Percentiles rank a stretch among this genome's conserved stretches.
Evolutionary conservation across 2,888 invertebrate species (phyloP).

Genomic region (Dryadula phaetusa): DNA sequence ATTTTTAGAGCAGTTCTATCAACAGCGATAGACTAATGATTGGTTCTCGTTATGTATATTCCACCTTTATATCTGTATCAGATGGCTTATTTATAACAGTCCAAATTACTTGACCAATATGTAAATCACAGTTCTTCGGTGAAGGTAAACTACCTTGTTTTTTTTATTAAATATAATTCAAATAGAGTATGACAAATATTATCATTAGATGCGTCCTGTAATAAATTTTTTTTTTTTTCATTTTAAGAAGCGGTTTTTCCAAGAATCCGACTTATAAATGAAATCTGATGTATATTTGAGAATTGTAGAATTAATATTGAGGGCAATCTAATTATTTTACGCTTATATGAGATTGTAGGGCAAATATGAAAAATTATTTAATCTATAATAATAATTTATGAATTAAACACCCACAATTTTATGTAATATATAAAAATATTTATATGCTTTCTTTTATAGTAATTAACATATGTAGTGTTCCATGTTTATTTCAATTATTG

Average conservation of each 20-base stretch:
- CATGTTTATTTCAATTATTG: not conserved
- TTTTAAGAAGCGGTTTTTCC: not conserved
- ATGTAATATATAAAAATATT: no score
- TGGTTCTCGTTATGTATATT: slow-evolving; percentile 35
- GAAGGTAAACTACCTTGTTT: slow-evolving; percentile 61
- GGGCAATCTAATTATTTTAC: no score
- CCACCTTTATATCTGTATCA: slow-evolving; percentile 50
- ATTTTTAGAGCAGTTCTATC: slow-evolving; percentile 47
- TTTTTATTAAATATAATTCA: slow-evolving; percentile 9
- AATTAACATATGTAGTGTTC: not conserved
- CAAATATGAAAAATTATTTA: no score
- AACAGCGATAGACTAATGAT: slow-evolving; percentile 43
- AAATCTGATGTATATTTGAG: not conserved
- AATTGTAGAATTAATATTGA: not conserved
- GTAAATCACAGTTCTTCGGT: slow-evolving; percentile 47
- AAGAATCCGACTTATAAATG: not conserved
- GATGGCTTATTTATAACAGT: slow-evolving; percentile 44
- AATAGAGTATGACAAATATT: slow-evolving; percentile 9
- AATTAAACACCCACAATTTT: no score
- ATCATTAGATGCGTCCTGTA: not conserved
- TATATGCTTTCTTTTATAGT: not conserved
- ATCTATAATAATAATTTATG: no score
- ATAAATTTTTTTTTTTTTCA: slow-evolving; percentile 5
- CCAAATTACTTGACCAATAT: slow-evolving; percentile 46
- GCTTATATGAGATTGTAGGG: no score